Evolutionary conservation across 1,140 invertebrate genomes (phyloP).

Genomic region (Drosophila grimshawi): DNA sequence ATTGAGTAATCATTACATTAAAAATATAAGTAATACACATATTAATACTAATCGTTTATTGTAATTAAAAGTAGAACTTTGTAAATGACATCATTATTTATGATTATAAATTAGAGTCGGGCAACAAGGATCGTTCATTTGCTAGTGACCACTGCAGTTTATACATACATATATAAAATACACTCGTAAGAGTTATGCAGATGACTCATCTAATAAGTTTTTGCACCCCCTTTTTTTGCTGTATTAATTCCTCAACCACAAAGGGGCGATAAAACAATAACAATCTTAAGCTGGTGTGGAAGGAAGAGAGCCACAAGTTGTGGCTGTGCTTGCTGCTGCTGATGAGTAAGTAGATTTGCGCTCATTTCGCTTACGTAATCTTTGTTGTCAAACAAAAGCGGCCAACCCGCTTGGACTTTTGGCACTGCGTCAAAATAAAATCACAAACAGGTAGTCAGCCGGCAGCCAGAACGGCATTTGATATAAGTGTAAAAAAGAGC

Average conservation of each 20-base stretch:
- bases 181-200: background rate
- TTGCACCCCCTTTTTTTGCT: constrained; percentile 9
- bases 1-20: too few relatives aligned
- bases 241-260: background rate
- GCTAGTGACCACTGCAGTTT: too few relatives aligned
- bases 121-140: too few relatives aligned
- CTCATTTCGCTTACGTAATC: constrained; percentile 64
- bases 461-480: constrained; percentile 44
- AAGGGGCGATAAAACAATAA: constrained; percentile 9
- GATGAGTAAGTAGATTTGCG: constrained; percentile 2
- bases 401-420: constrained; percentile 24
- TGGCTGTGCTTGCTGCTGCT: constrained; percentile 12
- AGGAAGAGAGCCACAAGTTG: constrained; percentile 1
- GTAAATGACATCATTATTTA: too few relatives aligned
- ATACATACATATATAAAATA: background rate
- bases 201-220: constrained; percentile 26
- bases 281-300: constrained; percentile 2
- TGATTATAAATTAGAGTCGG: too few relatives aligned
- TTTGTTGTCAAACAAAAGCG: constrained; percentile 76
- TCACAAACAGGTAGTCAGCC: constrained; percentile 55
- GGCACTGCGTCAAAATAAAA: constrained; percentile 56
- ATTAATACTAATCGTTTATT: too few relatives aligned
- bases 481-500: constrained; percentile 10
- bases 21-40: too few relatives aligned
- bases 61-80: too few relatives aligned